These are phyloP conservation scores for Lasioglossum leucozonium DNA, from an alignment of 2,888 invertebrate genomes.

Conservation along the genomic window DNA sequence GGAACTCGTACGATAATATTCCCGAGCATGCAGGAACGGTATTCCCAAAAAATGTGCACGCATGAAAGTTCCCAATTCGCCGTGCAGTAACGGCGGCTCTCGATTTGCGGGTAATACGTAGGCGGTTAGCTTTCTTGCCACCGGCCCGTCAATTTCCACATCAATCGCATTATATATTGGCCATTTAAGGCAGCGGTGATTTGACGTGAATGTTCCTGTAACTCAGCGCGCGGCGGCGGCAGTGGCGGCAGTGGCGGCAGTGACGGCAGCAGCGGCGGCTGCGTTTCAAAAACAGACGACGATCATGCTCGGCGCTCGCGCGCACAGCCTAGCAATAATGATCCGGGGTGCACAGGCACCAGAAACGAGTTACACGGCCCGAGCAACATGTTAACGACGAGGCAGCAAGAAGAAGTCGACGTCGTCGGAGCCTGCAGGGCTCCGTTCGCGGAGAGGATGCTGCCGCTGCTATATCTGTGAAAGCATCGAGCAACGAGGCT, in stretches of 20 bases:
- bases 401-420: constrained; percentile 35
- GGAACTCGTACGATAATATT: not conserved
- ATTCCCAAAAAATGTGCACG: not conserved
- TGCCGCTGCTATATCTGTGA: constrained; percentile 19
- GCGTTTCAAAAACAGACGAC: constrained; percentile 4
- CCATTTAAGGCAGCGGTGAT: constrained; percentile 2
- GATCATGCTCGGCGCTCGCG: not conserved
- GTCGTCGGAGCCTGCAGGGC: constrained; percentile 17
- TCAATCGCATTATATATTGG: not conserved
- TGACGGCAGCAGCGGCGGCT: not conserved
- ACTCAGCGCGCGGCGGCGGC: not conserved
- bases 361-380: constrained; percentile 14
- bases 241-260: no score
- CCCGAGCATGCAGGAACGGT: not conserved
- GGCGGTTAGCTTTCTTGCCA: not conserved
- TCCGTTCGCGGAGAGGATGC: constrained; percentile 13
- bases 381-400: constrained; percentile 42
- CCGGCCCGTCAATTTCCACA: constrained; percentile 7
- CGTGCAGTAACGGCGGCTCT: not conserved
- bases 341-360: not conserved
- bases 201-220: constrained; percentile 1
- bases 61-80: constrained; percentile 3
- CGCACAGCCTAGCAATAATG: not conserved
- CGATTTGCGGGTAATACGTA: not conserved
- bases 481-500: constrained; percentile 37